Conservation (phyloP, 2,797 vertebrate genomes). For the Siniperca undulata region DNA sequence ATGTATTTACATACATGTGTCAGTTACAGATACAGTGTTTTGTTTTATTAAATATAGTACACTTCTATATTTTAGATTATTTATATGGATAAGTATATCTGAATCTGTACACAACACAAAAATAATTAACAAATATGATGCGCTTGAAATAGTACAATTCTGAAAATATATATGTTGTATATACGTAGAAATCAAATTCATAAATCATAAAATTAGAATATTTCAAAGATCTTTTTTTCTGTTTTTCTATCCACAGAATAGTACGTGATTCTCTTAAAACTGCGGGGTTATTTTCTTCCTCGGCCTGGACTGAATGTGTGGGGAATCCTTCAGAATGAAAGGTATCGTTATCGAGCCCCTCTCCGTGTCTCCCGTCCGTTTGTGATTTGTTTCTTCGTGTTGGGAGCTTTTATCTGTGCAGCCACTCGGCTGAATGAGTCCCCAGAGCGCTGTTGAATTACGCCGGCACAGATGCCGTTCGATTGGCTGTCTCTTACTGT, state of each 20-base stretch:
- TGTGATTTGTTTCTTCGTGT: background rate
- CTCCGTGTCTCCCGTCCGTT: background rate
- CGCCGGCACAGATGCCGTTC: conserved; percentile 43
- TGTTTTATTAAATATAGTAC: background rate
- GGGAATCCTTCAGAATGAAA: conserved; percentile 29
- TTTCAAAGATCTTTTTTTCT: too few relatives aligned
- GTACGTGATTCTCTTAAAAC: background rate
- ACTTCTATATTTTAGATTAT: background rate
- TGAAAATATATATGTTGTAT: too few relatives aligned
- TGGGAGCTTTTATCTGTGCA: conserved; percentile 52
- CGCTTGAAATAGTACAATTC: too few relatives aligned
- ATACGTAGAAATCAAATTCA: too few relatives aligned
- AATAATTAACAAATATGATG: too few relatives aligned
- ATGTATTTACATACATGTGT: background rate
- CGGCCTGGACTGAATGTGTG: background rate
- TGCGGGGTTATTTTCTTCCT: too few relatives aligned
- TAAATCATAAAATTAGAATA: too few relatives aligned
- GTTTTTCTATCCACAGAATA: background rate
- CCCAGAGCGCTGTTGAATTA: conserved; percentile 65
- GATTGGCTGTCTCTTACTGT: conserved; percentile 65
- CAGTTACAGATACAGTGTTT: background rate
- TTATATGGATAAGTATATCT: too few relatives aligned
- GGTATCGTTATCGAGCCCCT: conserved; percentile 4
- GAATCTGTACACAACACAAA: too few relatives aligned
- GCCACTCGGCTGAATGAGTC: conserved; percentile 58